These are phyloP conservation scores for Cydia strobilella DNA, from an alignment of 1,140 invertebrate species.

Conservation along the genomic window DNA sequence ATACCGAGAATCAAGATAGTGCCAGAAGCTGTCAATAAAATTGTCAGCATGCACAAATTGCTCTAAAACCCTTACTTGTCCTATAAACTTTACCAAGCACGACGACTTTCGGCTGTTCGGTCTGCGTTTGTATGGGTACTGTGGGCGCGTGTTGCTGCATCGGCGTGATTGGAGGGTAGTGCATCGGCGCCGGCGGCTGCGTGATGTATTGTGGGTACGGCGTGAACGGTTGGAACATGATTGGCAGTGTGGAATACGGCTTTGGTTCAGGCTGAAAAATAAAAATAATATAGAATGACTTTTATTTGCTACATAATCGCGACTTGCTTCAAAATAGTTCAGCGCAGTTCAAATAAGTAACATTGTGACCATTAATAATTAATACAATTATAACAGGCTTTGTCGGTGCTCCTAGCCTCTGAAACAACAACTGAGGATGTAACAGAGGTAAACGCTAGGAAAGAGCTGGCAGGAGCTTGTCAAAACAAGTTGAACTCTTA, in stretches of 20 bases:
- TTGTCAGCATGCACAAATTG: slow-evolving; percentile 2
- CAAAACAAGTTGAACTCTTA: too few relatives aligned
- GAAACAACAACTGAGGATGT: too few relatives aligned
- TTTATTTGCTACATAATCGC: too few relatives aligned
- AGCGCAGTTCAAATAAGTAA: too few relatives aligned
- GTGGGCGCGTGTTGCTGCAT: slow-evolving; percentile 48
- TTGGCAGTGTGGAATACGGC: slow-evolving; percentile 64
- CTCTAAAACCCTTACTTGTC: slow-evolving; percentile 19
- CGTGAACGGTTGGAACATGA: slow-evolving; percentile 70
- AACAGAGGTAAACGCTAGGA: too few relatives aligned
- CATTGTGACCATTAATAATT: too few relatives aligned
- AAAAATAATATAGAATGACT: background rate
- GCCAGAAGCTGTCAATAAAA: slow-evolving; percentile 14
- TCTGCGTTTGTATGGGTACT: slow-evolving; percentile 51
- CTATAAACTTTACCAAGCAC: slow-evolving; percentile 57
- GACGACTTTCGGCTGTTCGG: slow-evolving; percentile 68
- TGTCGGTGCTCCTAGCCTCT: too few relatives aligned
- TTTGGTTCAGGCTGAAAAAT: slow-evolving; percentile 65
- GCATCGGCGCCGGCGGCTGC: slow-evolving; percentile 63
- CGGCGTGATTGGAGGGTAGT: slow-evolving; percentile 63
- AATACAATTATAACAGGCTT: too few relatives aligned
- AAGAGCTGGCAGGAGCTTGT: too few relatives aligned
- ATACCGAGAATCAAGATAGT: background rate
- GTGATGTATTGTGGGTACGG: slow-evolving; percentile 66
- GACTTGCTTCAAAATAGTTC: too few relatives aligned